These are phyloP conservation scores for Gallinago nigripennis DNA, from an alignment of 2,797 vertebrate genomes.

Conservation along the genomic window DNA sequence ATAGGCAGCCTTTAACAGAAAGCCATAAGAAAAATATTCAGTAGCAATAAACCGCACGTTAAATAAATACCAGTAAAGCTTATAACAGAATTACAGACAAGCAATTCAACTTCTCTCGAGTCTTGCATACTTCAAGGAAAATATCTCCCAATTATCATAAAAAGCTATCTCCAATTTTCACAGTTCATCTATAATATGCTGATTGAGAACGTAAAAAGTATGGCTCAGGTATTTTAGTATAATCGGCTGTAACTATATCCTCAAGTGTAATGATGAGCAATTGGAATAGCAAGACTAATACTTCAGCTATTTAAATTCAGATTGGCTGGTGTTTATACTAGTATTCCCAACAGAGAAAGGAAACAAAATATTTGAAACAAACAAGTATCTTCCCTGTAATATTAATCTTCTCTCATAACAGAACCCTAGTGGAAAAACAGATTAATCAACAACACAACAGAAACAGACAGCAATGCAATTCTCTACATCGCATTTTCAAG, in stretches of 20 bases:
- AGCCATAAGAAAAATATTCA: slow-evolving; percentile 52
- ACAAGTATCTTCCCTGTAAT: slow-evolving; percentile 63
- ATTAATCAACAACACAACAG: slow-evolving; percentile 52
- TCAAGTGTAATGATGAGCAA: slow-evolving; percentile 70
- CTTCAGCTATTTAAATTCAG: slow-evolving; percentile 74
- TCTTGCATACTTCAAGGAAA: slow-evolving; percentile 75
- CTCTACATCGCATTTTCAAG: not conserved
- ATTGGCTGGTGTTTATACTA: slow-evolving; percentile 71
- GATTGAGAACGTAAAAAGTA: slow-evolving; percentile 74
- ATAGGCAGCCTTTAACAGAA: slow-evolving; percentile 6
- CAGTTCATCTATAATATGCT: slow-evolving; percentile 75
- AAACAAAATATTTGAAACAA: slow-evolving; percentile 75
- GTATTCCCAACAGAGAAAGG: slow-evolving; percentile 54
- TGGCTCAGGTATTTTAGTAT: slow-evolving; percentile 70
- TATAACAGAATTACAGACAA: slow-evolving; percentile 77
- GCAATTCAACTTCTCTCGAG: slow-evolving; percentile 72
- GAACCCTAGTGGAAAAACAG: slow-evolving; percentile 38
- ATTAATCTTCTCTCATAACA: slow-evolving; percentile 60
- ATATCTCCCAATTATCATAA: slow-evolving; percentile 79
- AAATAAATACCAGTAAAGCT: slow-evolving; percentile 76
- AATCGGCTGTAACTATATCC: slow-evolving; percentile 72
- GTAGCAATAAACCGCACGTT: slow-evolving; percentile 62
- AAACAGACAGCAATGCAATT: not conserved
- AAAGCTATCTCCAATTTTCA: slow-evolving; percentile 76
- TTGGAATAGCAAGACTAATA: slow-evolving; percentile 65